A percentile compares a stretch with the other conserved stretches of the same genome.
Conservation (phyloP, 2,113 vertebrate species). For the Delphinapterus leucas region DNA sequence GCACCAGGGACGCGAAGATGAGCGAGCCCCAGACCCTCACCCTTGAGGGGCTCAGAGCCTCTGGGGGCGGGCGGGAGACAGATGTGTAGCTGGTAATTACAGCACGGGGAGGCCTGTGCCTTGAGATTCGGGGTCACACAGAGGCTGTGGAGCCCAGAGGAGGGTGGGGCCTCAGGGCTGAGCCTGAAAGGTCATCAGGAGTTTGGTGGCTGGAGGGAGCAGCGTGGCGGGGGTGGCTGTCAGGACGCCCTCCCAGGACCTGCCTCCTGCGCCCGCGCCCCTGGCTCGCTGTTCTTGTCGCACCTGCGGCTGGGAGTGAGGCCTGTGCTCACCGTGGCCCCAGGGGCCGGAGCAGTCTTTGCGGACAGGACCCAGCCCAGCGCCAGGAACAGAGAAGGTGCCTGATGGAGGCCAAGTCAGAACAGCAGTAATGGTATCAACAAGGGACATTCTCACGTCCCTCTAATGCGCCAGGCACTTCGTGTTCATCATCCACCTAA, state of each 20-base stretch:
- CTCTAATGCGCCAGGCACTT: background rate
- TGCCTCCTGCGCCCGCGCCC: no score
- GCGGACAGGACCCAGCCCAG: no score
- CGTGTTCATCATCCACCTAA: rapidly evolving
- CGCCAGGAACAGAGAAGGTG: background rate
- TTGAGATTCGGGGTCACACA: background rate
- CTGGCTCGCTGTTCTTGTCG: background rate
- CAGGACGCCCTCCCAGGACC: background rate
- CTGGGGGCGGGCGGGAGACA: background rate
- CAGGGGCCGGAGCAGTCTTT: background rate
- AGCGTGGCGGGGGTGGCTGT: background rate
- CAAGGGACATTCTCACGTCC: rapidly evolving
- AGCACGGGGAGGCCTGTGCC: background rate
- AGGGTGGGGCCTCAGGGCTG: background rate
- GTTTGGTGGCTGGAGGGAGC: background rate
- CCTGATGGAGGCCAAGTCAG: background rate
- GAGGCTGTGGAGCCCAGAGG: background rate
- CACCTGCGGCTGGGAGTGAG: rapidly evolving
- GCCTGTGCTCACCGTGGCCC: rapidly evolving
- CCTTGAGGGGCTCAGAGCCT: background rate
- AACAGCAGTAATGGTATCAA: no score
- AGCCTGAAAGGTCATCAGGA: background rate
- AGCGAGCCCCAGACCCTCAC: rapidly evolving
- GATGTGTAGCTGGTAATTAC: rapidly evolving
- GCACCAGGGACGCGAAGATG: rapidly evolving